Evolutionary conservation across 2,888 invertebrate species (phyloP).

Genomic region (Perdita meconis): DNA sequence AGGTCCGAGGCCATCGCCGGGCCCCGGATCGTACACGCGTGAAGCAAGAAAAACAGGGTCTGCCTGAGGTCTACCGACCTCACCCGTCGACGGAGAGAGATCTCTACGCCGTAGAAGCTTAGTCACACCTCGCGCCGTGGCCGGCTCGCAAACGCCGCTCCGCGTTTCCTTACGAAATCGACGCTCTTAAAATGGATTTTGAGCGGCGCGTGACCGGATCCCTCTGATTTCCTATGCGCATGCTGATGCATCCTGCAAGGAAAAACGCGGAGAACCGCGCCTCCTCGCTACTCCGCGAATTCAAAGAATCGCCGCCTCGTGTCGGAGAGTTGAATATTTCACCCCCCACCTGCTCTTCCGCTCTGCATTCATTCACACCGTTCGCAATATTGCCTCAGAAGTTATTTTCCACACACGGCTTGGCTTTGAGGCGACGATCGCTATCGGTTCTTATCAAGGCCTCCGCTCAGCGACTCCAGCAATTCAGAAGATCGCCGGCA

Average conservation of each 20-base stretch:
- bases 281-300: neutral
- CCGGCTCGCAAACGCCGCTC: conserved; percentile 43
- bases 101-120: conserved; percentile 54
- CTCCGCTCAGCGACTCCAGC: neutral
- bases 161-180: conserved; percentile 54
- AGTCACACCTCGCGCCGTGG: conserved; percentile 58
- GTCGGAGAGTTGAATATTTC: conserved; percentile 14
- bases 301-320: neutral
- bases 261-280: neutral
- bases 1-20: conserved; percentile 77
- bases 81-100: conserved; percentile 38
- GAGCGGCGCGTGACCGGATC: conserved; percentile 7
- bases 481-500: conserved; percentile 25
- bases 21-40: conserved; percentile 56
- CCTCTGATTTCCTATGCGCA: conserved; percentile 19
- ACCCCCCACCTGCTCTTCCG: neutral
- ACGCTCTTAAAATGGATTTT: conserved; percentile 57
- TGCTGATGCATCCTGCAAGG: conserved; percentile 5
- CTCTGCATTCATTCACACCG: neutral
- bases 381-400: neutral
- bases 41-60: conserved; percentile 68
- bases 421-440: neutral
- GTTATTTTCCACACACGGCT: neutral
- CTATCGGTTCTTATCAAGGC: neutral
- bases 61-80: conserved; percentile 53